Evolutionary conservation across 2,797 vertebrate genomes (phyloP), one percentile per base, ranked within the genome.

Genomic region (Danio choprae): DNA sequence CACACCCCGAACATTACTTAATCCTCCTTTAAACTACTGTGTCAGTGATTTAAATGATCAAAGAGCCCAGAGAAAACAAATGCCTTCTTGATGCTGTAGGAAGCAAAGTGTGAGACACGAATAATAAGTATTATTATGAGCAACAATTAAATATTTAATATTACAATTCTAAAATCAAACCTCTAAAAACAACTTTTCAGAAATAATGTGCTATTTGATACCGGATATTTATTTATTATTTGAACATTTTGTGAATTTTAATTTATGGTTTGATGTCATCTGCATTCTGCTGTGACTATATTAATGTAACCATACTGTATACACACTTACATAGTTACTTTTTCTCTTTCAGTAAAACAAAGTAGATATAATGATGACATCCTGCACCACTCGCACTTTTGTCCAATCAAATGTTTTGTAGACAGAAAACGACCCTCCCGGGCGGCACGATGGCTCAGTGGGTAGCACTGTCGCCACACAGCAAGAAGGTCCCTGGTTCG

Each of bases 11-110:
- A 62, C 18, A 50, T 16, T 40, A 41, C 55, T 13, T 79, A 43
- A 62, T 22, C 36, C 22, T 20, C 6, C 1, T 50, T 60, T 13
- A 50, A 69, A 13, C 53, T 60, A 20, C 22, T 38, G 29, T 70
- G 22, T 76, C 12, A 38, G 16, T 59, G 12, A 77, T 56, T 50
- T 44, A 67, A 58, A 46, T 18, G 3, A 64, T 55, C 60, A 53
- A 64, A 64, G n/a, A 53, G 5, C n/a, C 41, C 16, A 62, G 29
- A 74, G 53, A 72, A 13, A 20, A 29, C 29, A 64, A 64, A 53
- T 43, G 38, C 4, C 16, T 22, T 15, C 18, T 53, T 51, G 18
- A 75, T 51, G 13, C 29, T 38, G 20, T 73, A 46, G 12, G 29
- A 73, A 59, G 15, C 69, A 20, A 36, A 40, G 4, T 1, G 10